Conservation (phyloP, 2,888 invertebrate genomes). For the Spisula subtruncata region DNA sequence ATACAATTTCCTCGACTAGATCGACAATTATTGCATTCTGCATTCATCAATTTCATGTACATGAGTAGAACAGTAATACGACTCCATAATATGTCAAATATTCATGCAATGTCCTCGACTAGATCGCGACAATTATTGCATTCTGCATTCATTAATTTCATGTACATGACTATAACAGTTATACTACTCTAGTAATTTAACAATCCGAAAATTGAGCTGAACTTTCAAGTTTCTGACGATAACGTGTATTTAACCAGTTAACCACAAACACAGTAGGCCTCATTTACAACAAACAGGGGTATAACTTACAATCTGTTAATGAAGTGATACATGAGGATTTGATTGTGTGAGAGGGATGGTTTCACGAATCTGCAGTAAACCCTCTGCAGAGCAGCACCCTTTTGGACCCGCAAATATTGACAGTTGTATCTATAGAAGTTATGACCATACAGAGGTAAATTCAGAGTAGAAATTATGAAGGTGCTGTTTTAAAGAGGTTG, state of each 20-base stretch:
- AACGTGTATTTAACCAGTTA: background rate
- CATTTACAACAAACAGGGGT: background rate
- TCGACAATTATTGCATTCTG: constrained; percentile 3
- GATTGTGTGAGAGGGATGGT: background rate
- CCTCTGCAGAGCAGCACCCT: too few species aligned
- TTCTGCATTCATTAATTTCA: too few species aligned
- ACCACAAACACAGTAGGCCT: background rate
- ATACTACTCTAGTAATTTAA: background rate
- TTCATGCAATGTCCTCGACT: constrained; percentile 23
- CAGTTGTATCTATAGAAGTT: too few species aligned
- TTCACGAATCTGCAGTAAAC: too few species aligned
- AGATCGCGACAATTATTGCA: constrained; percentile 10
- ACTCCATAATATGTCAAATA: constrained; percentile 29
- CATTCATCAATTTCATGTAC: too few species aligned
- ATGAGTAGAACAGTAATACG: background rate
- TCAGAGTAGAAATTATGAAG: too few species aligned
- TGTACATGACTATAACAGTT: background rate
- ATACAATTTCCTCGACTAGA: constrained; percentile 33
- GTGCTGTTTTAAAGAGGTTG: too few species aligned
- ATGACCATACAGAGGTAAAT: too few species aligned
- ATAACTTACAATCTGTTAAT: background rate
- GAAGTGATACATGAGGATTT: background rate
- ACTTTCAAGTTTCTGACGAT: background rate
- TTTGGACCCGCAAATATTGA: too few species aligned
- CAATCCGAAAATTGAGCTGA: background rate